Evolutionary conservation across 2,797 vertebrate species (phyloP).

Genomic region (Paguma larvata): DNA sequence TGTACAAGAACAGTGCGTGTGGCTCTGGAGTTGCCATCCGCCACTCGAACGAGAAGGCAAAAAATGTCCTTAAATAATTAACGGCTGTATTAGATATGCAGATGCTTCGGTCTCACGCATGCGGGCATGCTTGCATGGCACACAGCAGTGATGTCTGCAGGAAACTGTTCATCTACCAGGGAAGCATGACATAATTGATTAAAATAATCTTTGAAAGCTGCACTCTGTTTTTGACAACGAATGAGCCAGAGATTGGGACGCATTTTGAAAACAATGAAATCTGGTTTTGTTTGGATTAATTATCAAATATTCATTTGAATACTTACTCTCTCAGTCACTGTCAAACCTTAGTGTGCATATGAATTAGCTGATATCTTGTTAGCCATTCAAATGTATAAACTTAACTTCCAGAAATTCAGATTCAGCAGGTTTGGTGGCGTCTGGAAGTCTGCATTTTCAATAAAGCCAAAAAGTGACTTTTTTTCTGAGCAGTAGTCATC

Average conservation of each 20-base stretch:
- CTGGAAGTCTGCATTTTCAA: neutral
- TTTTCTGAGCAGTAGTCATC: neutral
- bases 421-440: neutral
- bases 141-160: conserved; percentile 43
- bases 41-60: neutral
- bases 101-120: conserved; percentile 33
- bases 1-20: neutral
- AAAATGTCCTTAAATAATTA: conserved; percentile 45
- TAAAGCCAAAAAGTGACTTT: neutral
- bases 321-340: neutral
- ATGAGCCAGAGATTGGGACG: neutral
- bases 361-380: conserved; percentile 1
- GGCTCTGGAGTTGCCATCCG: neutral
- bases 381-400: neutral
- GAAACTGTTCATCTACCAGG: conserved; percentile 42
- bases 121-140: neutral
- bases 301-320: conserved; percentile 55
- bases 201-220: conserved; percentile 54
- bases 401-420: neutral
- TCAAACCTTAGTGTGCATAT: neutral
- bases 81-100: conserved; percentile 12
- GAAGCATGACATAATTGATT: conserved; percentile 71
- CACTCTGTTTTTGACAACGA: neutral
- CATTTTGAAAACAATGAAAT: conserved; percentile 46
- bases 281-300: conserved; percentile 55